These are phyloP conservation scores for Tenthredo scrophulariae DNA, from an alignment of 2,888 invertebrate genomes.

Conservation along the genomic window DNA sequence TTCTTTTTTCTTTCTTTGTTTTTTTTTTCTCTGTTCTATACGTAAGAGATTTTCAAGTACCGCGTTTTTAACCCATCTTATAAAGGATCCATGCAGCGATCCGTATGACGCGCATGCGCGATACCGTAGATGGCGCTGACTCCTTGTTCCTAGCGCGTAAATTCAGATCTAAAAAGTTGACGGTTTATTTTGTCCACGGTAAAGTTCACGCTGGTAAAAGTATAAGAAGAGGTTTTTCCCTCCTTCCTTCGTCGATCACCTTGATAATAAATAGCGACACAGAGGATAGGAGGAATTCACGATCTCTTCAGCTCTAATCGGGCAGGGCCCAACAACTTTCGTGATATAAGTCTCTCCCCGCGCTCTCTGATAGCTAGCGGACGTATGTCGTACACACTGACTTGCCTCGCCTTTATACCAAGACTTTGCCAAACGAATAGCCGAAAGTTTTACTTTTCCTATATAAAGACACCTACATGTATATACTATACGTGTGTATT, in stretches of 20 bases:
- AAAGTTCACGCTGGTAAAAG: neutral
- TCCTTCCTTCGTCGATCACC: neutral
- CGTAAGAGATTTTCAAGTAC: neutral
- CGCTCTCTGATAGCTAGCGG: slow-evolving; percentile 16
- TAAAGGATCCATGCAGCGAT: neutral
- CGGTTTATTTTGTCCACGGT: neutral
- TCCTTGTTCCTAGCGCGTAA: neutral
- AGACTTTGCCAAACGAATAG: slow-evolving; percentile 17
- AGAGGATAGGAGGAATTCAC: neutral
- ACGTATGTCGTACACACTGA: slow-evolving; percentile 22
- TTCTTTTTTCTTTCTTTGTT: no score
- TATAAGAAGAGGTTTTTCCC: neutral
- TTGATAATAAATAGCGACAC: slow-evolving; percentile 20
- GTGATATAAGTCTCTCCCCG: slow-evolving; percentile 38
- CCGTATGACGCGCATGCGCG: neutral
- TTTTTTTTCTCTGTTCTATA: neutral
- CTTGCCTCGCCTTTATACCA: neutral
- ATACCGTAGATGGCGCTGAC: neutral
- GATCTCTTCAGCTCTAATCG: slow-evolving; percentile 32
- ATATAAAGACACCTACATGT: neutral
- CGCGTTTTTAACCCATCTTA: neutral
- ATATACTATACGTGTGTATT: neutral
- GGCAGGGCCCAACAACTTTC: neutral
- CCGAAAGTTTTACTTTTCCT: slow-evolving; percentile 12
- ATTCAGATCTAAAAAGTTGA: neutral